A percentile compares a stretch with the other conserved stretches of the same genome.
These are phyloP conservation scores for Stenodema calcarata DNA, from an alignment of 2,888 invertebrate species.

Conservation along the genomic window DNA sequence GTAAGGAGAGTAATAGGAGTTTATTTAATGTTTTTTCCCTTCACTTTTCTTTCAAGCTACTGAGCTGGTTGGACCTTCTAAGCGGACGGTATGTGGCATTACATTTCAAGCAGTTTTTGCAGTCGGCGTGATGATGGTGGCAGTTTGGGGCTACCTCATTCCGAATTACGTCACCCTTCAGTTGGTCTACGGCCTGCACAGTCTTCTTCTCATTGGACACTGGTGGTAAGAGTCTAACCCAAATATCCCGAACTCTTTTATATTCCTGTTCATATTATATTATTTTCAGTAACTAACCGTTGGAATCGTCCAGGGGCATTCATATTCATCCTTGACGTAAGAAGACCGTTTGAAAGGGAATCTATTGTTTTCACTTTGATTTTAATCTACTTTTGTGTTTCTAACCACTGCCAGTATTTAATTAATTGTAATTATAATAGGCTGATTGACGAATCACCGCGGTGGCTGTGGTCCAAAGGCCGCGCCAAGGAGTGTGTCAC, in stretches of 20 bases:
- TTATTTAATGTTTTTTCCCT: too few species aligned
- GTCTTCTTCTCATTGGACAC: slow-evolving; percentile 74
- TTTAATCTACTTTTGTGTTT: too few species aligned
- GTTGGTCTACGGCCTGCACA: slow-evolving; percentile 78
- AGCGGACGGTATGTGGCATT: slow-evolving; percentile 80
- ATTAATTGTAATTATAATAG: slow-evolving; percentile 59
- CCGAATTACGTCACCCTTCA: slow-evolving; percentile 77
- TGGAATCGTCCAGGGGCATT: too few species aligned
- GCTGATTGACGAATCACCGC: slow-evolving; percentile 87
- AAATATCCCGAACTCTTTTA: slow-evolving; percentile 38
- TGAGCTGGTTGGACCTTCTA: slow-evolving; percentile 83
- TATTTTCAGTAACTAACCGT: too few species aligned
- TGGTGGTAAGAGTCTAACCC: slow-evolving; percentile 64
- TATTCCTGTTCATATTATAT: background rate
- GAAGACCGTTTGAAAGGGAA: too few species aligned
- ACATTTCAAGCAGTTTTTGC: slow-evolving; percentile 82
- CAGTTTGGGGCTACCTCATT: slow-evolving; percentile 81
- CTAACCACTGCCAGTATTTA: too few species aligned
- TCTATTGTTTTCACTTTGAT: too few species aligned
- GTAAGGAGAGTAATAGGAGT: too few species aligned
- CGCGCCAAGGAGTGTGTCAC: slow-evolving; percentile 74
- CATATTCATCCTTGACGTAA: too few species aligned
- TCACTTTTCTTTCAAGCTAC: slow-evolving; percentile 64
- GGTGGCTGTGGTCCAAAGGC: slow-evolving; percentile 88
- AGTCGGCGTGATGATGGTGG: slow-evolving; percentile 80